Evolutionary conservation across 2,888 invertebrate genomes (phyloP).

Genomic region (Anarsia innoxiella): DNA sequence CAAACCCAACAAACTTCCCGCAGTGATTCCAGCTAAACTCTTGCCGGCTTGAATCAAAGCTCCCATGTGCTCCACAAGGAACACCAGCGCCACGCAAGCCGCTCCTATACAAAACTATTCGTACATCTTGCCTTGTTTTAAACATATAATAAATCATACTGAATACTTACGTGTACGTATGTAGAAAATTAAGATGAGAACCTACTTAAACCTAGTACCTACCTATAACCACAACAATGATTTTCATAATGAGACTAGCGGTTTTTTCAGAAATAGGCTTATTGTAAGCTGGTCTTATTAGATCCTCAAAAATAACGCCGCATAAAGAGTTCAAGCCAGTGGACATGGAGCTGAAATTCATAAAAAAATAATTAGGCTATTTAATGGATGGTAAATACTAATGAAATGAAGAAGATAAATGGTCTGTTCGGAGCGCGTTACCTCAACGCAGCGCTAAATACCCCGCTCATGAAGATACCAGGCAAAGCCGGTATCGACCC

Average conservation of each 20-base stretch:
- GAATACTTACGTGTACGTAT: too few relatives aligned
- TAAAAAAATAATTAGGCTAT: too few relatives aligned
- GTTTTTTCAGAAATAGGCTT: slow-evolving; percentile 78
- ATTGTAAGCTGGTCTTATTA: slow-evolving; percentile 79
- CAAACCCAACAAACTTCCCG: slow-evolving; percentile 81
- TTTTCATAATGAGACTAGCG: slow-evolving; percentile 82
- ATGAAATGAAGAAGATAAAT: too few relatives aligned
- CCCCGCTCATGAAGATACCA: slow-evolving; percentile 89
- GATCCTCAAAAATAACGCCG: slow-evolving; percentile 84
- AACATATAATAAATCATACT: too few relatives aligned
- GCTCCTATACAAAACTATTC: slow-evolving; percentile 59
- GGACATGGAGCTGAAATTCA: slow-evolving; percentile 81
- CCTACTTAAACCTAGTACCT: too few relatives aligned
- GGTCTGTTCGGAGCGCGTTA: too few relatives aligned
- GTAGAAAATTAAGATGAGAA: too few relatives aligned
- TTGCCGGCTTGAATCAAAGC: slow-evolving; percentile 82
- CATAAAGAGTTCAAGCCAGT: slow-evolving; percentile 85
- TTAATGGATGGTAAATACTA: too few relatives aligned
- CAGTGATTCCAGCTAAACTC: slow-evolving; percentile 81
- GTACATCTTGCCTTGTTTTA: too few relatives aligned
- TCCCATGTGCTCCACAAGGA: slow-evolving; percentile 82
- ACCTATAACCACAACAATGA: slow-evolving; percentile 79
- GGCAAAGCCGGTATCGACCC: slow-evolving; percentile 84
- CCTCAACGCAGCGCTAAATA: slow-evolving; percentile 92
- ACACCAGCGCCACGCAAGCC: slow-evolving; percentile 80